Evolutionary conservation across 2,113 vertebrate genomes (phyloP).

Genomic region (Dromas ardeola): DNA sequence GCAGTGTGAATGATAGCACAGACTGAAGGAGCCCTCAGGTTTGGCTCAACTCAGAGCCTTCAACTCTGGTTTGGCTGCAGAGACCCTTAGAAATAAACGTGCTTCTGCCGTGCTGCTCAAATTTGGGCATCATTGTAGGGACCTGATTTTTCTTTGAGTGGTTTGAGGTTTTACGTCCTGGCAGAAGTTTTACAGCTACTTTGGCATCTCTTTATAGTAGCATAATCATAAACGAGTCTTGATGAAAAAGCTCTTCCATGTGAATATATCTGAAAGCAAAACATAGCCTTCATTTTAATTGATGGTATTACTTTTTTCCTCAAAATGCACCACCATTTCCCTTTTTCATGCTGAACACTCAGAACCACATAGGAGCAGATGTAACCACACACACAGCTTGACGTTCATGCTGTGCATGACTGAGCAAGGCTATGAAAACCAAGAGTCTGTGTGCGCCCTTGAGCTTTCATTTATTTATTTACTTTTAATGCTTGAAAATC

Average conservation of each 20-base stretch:
- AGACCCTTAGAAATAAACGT: neutral
- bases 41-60: neutral
- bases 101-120: neutral
- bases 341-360: neutral
- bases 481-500: neutral
- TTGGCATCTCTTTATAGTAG: neutral
- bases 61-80: neutral
- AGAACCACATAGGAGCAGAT: neutral
- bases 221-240: neutral
- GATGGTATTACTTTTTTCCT: neutral
- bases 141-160: neutral
- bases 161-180: neutral
- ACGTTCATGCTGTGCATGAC: neutral
- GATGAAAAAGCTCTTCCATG: neutral
- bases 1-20: neutral
- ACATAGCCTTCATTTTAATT: neutral
- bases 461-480: neutral
- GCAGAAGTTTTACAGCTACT: neutral
- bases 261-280: neutral
- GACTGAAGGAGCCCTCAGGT: neutral
- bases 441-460: neutral
- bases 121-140: neutral
- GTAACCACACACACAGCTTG: neutral
- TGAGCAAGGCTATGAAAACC: neutral
- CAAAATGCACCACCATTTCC: neutral